Base-by-base conservation (phyloP, 2,888 invertebrate genomes). In the Macaria liturata region DNA sequence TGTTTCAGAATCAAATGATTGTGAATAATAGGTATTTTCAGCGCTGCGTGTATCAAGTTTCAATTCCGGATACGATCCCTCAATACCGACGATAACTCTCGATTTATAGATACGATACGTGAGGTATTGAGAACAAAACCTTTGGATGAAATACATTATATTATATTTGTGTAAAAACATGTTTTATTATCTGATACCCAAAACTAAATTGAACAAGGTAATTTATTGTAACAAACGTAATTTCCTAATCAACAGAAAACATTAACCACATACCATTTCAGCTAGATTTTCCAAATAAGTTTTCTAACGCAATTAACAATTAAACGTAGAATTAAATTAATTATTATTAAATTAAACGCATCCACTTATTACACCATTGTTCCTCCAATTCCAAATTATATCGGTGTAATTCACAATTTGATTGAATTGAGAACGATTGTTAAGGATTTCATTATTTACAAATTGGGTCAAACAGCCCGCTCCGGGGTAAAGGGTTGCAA, bases 41-140 rank as follows among this genome's bases (percentile, higher is more conserved):
- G 75, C 20, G 78, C 80, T 75, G 71, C 75, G 68, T 72, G 72
- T 74, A 82, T 69, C 67, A 67, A 75, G 76, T 76, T 76, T 69
- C 64, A 62, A 64, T 68, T 69, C 70, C 34, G 34, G 72, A 80
- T 80, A 3, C 44, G 32, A 32, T 78, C 78, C 75, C 67, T 32
- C 68, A 66, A 71, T 77, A 37, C 34, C 4, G 4, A 6, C 5
- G 34, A 37, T 37, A 37, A 1, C 7, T 37, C 7, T 6, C 34
- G 4, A 37, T 37, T 37, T 4, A 42, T 40, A 55, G 49, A 49
- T 42, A 50, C 42, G 46, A 39, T 46, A 34, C 8, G 34, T 7
- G 34, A 7, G 34, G 7, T 4, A 37, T 6, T 37, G 34, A 37
- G 7, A 37, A 37, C 34, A 37, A 37, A 37, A 37, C 34, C 34